phyloP scores from a whole-genome alignment of 2,797 vertebrate species.

The Falco concolor region DNA sequence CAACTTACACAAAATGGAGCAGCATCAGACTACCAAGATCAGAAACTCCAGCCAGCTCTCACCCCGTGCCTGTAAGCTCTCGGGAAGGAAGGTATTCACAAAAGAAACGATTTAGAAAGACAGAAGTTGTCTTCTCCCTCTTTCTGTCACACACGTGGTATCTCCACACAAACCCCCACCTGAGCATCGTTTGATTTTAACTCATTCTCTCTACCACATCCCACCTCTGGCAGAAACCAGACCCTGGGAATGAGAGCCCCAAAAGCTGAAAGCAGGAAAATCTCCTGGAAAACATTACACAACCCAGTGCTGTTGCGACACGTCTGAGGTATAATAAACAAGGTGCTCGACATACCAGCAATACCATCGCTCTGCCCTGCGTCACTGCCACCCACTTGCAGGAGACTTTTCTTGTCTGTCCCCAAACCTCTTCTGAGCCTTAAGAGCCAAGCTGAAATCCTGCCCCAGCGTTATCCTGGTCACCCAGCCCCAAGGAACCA shows the following conservation, averaged over 20 bases:
- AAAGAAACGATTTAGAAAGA: background rate
- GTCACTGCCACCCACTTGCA: constrained; percentile 39
- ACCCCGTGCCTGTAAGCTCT: background rate
- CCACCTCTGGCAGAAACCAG: background rate
- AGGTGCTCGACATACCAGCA: constrained; percentile 53
- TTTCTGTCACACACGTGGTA: background rate
- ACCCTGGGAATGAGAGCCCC: background rate
- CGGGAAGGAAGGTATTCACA: background rate
- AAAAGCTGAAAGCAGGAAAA: constrained; percentile 10
- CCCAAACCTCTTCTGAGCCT: background rate
- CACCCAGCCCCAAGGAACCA: background rate
- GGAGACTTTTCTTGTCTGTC: constrained; percentile 9
- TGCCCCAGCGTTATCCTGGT: background rate
- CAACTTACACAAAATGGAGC: background rate
- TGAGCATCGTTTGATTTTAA: background rate
- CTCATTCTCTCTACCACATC: background rate
- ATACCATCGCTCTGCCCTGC: constrained; percentile 8
- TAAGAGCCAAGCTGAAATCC: background rate
- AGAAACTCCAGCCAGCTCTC: background rate
- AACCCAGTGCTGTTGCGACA: constrained; percentile 41
- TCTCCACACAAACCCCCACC: background rate
- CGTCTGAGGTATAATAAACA: background rate
- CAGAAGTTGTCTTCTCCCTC: background rate
- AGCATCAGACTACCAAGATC: background rate
- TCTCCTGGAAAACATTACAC: constrained; percentile 41